Percentiles rank a stretch among this genome's conserved stretches.
phyloP scores from a whole-genome alignment of 2,113 vertebrate species.

The Neodontobutis hainanensis region DNA sequence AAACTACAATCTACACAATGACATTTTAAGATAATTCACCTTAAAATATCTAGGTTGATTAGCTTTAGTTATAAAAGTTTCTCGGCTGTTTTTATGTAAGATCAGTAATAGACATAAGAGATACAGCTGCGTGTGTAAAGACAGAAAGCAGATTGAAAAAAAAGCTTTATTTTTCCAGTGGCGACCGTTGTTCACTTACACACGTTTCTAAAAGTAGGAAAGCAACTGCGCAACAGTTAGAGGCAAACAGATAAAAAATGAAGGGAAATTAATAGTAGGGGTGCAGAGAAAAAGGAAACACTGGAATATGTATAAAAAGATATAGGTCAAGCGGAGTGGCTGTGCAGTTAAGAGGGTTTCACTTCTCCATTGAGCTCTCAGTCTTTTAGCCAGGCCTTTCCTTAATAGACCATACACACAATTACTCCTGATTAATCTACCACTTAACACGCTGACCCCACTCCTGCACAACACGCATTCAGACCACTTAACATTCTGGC shows the following conservation, averaged over 20 bases:
- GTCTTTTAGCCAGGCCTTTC: constrained; percentile 54
- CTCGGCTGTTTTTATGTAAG: too few species aligned
- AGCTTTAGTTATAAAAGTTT: too few species aligned
- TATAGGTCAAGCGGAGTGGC: constrained; percentile 10
- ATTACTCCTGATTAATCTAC: constrained; percentile 75
- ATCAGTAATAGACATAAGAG: background rate
- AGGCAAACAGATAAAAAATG: constrained; percentile 54
- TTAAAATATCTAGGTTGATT: too few species aligned
- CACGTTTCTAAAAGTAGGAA: constrained; percentile 70
- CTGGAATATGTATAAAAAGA: constrained; percentile 64
- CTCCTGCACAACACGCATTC: constrained; percentile 51
- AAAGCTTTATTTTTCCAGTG: constrained; percentile 50
- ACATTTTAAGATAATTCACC: too few species aligned
- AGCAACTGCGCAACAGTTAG: constrained; percentile 60
- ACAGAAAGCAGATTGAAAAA: constrained; percentile 38
- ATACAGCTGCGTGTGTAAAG: constrained; percentile 7
- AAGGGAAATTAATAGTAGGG: constrained; percentile 51
- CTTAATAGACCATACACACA: constrained; percentile 72
- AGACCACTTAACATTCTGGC: constrained; percentile 66
- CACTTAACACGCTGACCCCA: constrained; percentile 70
- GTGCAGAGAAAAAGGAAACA: constrained; percentile 46
- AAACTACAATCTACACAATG: too few species aligned
- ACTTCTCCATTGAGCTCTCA: constrained; percentile 63
- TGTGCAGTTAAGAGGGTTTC: constrained; percentile 67
- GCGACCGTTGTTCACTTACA: constrained; percentile 65